Base-by-base conservation (phyloP, 2,797 vertebrate species). In the Diplodus sargus region DNA sequence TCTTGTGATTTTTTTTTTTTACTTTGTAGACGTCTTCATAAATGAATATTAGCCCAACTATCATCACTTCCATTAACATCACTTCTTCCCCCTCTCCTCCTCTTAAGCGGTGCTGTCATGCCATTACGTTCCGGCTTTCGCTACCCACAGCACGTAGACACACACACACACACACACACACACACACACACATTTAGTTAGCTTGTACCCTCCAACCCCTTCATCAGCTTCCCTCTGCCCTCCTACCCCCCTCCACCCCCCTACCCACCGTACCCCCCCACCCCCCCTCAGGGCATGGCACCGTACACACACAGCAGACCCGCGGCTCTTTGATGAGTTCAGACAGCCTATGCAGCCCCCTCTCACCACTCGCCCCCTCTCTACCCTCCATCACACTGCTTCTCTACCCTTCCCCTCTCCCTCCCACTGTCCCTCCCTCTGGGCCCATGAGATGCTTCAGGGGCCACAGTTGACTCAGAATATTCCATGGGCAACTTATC, bases 271-370 rank as follows among this genome's bases (percentile, higher is more conserved):
- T 28, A 45, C 28, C 48, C 28, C 48, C 79, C 73, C 23, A 45
- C 25, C 48, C 81, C 73, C 75, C 83, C 57, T 45, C 72, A 63
- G 89, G 88, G 76, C 86, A 87, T 70, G 75, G 85, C 87, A 89
- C 83, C 73, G 60, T 73, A 80, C 63, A 57, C 76, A 75, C 79
- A 83, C 79, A 83, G 84, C 75, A 90, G 87, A 91, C 89, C 84
- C 85, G 65, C 28, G 56, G 83, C 90, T 85, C 90, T 92, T 94
- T 95, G 91, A 93, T 92, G 90, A 93, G 85, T 90, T 93, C 92
- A 92, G 86, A 90, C 86, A 73, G 65, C 86, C 83, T 68, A 53
- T 81, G 73, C 80, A 85, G 79, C 79, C 79, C 74, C 74, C 70
- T 74, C 76, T 79, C 74, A 47, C 76, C 59, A 76, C 15, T 60